A percentile compares a stretch with the other conserved stretches of the same genome.
phyloP scores from a whole-genome alignment of 2,888 invertebrate genomes.

The Halictus quadricinctus region DNA sequence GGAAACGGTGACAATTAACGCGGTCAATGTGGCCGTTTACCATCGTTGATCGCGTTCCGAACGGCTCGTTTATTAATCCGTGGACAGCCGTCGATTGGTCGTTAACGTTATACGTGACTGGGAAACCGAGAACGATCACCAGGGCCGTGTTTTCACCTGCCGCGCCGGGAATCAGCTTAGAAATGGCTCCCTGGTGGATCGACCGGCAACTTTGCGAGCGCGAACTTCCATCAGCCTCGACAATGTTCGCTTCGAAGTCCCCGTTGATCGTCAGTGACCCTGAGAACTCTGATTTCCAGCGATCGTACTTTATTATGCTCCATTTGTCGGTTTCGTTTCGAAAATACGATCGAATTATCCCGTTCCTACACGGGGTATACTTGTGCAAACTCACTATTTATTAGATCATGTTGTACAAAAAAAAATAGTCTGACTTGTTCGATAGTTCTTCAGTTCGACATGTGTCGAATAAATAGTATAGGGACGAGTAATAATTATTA shows the following conservation, averaged over 20 bases:
- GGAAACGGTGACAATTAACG: neutral
- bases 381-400: neutral
- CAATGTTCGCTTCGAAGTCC: neutral
- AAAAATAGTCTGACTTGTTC: neutral
- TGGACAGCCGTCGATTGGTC: conserved; percentile 17
- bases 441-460: neutral
- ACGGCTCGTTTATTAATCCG: conserved; percentile 37
- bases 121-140: conserved; percentile 16
- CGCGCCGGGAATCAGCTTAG: conserved; percentile 2
- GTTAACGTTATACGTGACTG: conserved; percentile 48
- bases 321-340: neutral
- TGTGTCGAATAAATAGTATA: no score
- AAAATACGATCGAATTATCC: no score
- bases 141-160: neutral
- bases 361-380: no score
- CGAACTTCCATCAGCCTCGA: neutral
- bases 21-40: neutral
- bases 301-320: neutral
- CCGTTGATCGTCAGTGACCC: neutral
- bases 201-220: neutral
- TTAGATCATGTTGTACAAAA: neutral
- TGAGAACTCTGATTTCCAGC: neutral
- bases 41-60: neutral
- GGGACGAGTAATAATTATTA: no score
- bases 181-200: neutral